Evolutionary conservation across 2,113 vertebrate genomes (phyloP).

Genomic region (Nothobranchius kuhntae): DNA sequence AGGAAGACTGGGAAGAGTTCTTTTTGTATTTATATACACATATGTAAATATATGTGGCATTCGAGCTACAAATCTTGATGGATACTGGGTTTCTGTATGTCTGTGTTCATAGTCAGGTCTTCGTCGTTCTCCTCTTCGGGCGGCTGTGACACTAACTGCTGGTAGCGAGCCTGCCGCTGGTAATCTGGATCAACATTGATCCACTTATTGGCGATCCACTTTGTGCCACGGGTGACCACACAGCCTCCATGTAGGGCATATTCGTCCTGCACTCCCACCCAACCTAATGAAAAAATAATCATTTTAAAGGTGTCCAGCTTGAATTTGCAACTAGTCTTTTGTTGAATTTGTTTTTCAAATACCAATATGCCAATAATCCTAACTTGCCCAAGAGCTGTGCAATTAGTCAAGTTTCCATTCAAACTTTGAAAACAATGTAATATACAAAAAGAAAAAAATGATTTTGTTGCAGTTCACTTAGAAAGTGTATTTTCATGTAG

Average conservation of each 20-base stretch:
- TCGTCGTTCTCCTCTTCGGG: slow-evolving; percentile 69
- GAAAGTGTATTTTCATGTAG: too few relatives aligned
- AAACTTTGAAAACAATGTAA: too few relatives aligned
- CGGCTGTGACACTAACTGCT: slow-evolving; percentile 88
- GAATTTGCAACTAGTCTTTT: background rate
- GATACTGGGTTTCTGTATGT: slow-evolving; percentile 48
- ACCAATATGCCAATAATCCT: too few relatives aligned
- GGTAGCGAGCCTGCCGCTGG: slow-evolving; percentile 87
- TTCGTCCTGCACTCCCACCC: slow-evolving; percentile 96
- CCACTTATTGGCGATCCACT: slow-evolving; percentile 99
- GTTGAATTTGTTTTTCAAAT: too few relatives aligned
- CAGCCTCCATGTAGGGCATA: slow-evolving; percentile 95
- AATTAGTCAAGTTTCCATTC: too few relatives aligned
- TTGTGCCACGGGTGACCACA: slow-evolving; percentile 90
- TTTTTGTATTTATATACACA: background rate
- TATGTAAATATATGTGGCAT: slow-evolving; percentile 31
- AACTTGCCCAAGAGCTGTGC: too few relatives aligned
- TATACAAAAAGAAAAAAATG: too few relatives aligned
- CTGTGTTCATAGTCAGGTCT: slow-evolving; percentile 40
- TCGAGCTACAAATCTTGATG: slow-evolving; percentile 75
- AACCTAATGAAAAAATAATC: slow-evolving; percentile 77
- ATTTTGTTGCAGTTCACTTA: too few relatives aligned
- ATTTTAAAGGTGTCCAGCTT: background rate
- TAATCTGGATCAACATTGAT: slow-evolving; percentile 97
- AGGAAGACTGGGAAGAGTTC: slow-evolving; percentile 46